Evolutionary conservation across 2,113 vertebrate species (phyloP).

Genomic region (Leptocoma aspasia): DNA sequence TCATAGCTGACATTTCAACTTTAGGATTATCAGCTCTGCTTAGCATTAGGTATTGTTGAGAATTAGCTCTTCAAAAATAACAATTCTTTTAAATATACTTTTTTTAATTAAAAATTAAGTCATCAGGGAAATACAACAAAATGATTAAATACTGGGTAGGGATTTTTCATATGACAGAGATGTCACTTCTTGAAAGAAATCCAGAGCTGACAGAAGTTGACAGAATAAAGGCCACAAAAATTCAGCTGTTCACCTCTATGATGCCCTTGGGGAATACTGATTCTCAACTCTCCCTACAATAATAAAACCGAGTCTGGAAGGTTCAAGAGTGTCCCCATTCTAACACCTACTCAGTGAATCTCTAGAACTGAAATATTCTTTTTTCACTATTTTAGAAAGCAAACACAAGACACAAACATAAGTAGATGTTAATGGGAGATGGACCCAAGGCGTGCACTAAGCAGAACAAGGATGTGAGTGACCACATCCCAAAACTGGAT

Average conservation of each 20-base stretch:
- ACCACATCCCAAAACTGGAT: not conserved
- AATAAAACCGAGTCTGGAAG: not conserved
- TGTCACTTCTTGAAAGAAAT: not conserved
- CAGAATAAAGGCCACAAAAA: not conserved
- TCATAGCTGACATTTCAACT: not conserved
- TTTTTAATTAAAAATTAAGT: slow-evolving; percentile 8
- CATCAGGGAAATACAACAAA: not conserved
- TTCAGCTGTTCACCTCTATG: not conserved
- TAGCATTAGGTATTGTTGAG: not conserved
- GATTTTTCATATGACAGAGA: slow-evolving; percentile 3
- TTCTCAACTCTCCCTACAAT: not conserved
- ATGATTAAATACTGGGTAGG: not conserved
- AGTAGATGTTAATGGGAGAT: not conserved
- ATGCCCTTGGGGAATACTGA: not conserved
- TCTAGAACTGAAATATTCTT: not conserved
- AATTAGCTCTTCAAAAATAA: not conserved
- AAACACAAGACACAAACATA: not conserved
- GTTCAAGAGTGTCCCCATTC: not conserved
- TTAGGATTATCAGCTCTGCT: not conserved
- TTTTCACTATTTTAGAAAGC: not conserved
- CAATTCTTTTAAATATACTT: not conserved
- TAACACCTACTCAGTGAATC: not conserved
- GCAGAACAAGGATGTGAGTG: not conserved
- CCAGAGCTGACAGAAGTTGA: not conserved
- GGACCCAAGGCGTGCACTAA: not conserved